Conservation (phyloP, 2,113 vertebrate genomes). For the Vicugna pacos region DNA sequence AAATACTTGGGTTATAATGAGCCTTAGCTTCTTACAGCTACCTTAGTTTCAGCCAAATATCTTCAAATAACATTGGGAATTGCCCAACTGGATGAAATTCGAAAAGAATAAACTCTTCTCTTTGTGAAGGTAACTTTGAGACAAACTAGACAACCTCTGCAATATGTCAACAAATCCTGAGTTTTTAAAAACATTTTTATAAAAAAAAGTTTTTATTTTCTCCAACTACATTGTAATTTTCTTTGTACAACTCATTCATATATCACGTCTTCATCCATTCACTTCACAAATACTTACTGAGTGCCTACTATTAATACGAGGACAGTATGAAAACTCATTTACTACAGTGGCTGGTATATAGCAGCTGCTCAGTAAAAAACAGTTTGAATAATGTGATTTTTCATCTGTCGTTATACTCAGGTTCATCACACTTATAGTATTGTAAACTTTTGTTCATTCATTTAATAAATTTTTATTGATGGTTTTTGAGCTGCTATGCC, state of each 20-base stretch:
- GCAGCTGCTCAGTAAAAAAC: not conserved
- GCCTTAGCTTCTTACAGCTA: not conserved
- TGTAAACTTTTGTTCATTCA: not conserved
- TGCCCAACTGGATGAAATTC: conserved; percentile 39
- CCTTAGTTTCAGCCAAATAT: conserved; percentile 21
- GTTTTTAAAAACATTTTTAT: not conserved
- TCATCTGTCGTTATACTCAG: not conserved
- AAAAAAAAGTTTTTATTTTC: conserved; percentile 40
- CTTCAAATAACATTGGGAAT: conserved; percentile 18
- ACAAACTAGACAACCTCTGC: not conserved
- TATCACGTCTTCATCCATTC: not conserved
- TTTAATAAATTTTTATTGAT: conserved; percentile 26
- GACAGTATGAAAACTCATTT: not conserved
- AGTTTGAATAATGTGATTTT: not conserved
- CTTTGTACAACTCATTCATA: not conserved
- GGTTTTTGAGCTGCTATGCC: not conserved
- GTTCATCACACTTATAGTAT: not conserved
- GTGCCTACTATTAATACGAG: not conserved
- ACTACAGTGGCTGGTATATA: not conserved
- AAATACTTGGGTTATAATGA: conserved; percentile 17
- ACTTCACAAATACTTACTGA: conserved; percentile 10
- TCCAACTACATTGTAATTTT: not conserved
- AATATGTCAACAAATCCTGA: not conserved
- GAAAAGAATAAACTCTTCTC: conserved; percentile 40
- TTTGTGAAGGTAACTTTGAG: conserved; percentile 49